Evolutionary conservation across 2,113 vertebrate species (phyloP).

Genomic region (Pyxicephalus adspersus): DNA sequence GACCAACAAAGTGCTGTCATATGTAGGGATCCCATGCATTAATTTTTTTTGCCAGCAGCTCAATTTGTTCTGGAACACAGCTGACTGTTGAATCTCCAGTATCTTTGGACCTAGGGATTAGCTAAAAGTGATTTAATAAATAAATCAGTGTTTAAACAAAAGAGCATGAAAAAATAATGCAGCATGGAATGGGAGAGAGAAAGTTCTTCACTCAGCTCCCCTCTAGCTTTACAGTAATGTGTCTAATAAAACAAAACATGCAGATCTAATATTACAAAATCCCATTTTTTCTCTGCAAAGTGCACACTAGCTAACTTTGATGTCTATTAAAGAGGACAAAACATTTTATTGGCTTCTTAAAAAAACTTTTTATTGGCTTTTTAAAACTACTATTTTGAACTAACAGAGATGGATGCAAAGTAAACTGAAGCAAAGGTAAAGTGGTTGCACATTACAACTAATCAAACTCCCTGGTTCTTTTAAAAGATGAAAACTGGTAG

Average conservation of each 20-base stretch:
- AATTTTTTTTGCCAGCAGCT: slow-evolving; percentile 22
- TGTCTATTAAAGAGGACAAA: background rate
- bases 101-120: slow-evolving; percentile 29
- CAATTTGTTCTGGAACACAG: slow-evolving; percentile 28
- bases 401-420: too few species aligned
- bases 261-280: background rate
- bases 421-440: too few species aligned
- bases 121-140: slow-evolving; percentile 50
- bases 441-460: too few species aligned
- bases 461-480: too few species aligned
- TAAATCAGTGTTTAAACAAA: slow-evolving; percentile 44
- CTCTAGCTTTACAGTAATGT: background rate
- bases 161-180: slow-evolving; percentile 34
- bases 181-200: background rate
- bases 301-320: background rate
- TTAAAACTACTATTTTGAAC: too few species aligned
- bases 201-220: background rate
- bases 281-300: too few species aligned
- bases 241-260: background rate
- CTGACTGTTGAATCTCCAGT: slow-evolving; percentile 7
- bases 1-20: slow-evolving; percentile 15
- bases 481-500: too few species aligned
- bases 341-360: background rate
- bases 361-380: too few species aligned
- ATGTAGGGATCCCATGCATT: background rate